Base-by-base conservation (phyloP, 2,888 invertebrate genomes). In the Elegia similella region DNA sequence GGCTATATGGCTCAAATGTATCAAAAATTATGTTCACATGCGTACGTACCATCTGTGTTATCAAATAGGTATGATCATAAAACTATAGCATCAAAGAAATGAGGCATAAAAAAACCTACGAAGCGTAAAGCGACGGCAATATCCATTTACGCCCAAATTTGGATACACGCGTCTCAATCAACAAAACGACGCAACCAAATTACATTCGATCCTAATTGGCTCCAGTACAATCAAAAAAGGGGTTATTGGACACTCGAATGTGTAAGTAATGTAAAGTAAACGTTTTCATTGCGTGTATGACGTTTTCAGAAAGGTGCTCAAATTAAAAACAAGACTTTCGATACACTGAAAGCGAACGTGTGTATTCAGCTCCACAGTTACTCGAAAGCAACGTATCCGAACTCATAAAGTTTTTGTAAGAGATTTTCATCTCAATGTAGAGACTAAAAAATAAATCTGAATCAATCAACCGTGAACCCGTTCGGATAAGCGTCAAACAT, bases 401-500 rank as follows among this genome's bases (percentile, higher is more conserved):
- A 23, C 23, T 5, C 23, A 5, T 5, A 23, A 23, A 3, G 5
- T 23, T 23, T 23, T 23, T 5, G 5, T 23, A 5, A 2, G 23
- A 23, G 23, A 34, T 10, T 34, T 38, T 38, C n/a, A 38, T 38
- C n/a, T 38, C 1, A 23, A 23, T 23, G 23, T 23, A 23, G 23
- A 23, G 23, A 38, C 38, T n/a, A 12, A 38, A 38, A 38, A 38
- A 38, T 38, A 38, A 38, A 10, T 38, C n/a, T 38, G n/a, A 38
- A 29, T n/a, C 34, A 13, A 56, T 48, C 30, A 48, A 42, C 15
- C 55, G 46, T 15, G 34, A 15, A 46, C 23, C 42, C 30, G 34
- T 44, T 30, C 43, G 38, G 38, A 53, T 52, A 16, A 32, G 13
- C 42, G 32, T 54, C 30, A 44, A 60, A 64, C 63, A 72, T 77